Evolutionary conservation across 2,888 invertebrate genomes (phyloP), one percentile per base, ranked within the genome.

Genomic region (Acrobasis suavella): DNA sequence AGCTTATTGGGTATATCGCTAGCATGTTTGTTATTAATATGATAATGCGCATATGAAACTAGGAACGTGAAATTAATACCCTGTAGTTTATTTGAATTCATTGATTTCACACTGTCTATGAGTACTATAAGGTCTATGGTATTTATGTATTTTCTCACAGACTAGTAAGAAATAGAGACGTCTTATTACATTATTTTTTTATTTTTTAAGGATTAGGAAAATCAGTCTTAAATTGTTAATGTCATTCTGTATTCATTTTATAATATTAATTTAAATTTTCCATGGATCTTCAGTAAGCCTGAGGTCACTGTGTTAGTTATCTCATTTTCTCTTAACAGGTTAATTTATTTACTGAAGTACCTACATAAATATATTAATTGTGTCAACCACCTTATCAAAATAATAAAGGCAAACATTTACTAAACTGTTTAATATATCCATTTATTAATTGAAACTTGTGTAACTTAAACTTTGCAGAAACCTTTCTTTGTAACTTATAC

Each of bases 1-100:
- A 63, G 56, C 49, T 64, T 69, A 66, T 67, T 66, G 50, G 63
- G 65, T 60, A 49, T 58, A 38, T 50, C 38, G 32, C 3, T 37
- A 46, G 75, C 78, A 64, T 71, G 70, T 77, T 72, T 74, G 76
- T 80, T 77, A 74, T 81, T 73, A 77, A 75, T 76, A 82, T 82
- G 77, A 74, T 78, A 79, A 82, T 83, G 68, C 73, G 65, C 72
- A 62, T 67, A 67, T 74, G 74, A 78, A 78, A 78, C 72, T 76
- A 69, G 72, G 75, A 67, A 75, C 70, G 75, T 81, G 77, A 80
- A 81, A 80, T 79, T 77, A 74, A 73, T 70, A 72, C 69, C 22
- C 71, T 68, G 71, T 61, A 14, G 38, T 64, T 61, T 61, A 62
- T 63, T 32, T 17, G 14, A 49, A 42, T 61, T 52, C 16, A 59